Conservation (phyloP, 2,113 vertebrate species). For the Passer domesticus region DNA sequence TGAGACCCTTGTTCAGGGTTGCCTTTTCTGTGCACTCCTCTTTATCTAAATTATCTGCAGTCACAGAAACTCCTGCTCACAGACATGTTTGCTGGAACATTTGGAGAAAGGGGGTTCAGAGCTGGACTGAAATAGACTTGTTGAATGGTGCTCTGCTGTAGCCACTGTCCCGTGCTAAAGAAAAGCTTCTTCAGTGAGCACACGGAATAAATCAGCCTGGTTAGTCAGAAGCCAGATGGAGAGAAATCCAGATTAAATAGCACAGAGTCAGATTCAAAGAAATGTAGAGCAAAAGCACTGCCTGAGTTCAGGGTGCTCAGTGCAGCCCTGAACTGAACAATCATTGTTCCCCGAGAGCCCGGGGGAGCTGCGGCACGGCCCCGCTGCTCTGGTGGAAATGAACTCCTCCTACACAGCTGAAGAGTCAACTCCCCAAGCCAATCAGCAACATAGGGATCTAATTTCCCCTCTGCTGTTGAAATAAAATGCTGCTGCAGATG, state of each 20-base stretch:
- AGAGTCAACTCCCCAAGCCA: slow-evolving; percentile 38
- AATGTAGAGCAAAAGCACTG: not conserved
- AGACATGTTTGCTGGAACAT: not conserved
- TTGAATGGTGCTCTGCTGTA: not conserved
- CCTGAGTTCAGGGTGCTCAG: not conserved
- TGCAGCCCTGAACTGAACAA: not conserved
- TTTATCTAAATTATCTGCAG: not conserved
- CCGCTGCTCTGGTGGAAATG: not conserved
- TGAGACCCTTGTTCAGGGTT: not conserved
- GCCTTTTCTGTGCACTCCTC: not conserved
- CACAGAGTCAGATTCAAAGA: slow-evolving; percentile 17
- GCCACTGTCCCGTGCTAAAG: not conserved
- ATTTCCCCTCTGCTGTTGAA: slow-evolving; percentile 58
- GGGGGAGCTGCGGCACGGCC: not conserved
- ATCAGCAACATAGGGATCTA: slow-evolving; percentile 26
- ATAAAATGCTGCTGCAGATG: slow-evolving; percentile 58
- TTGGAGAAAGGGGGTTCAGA: not conserved
- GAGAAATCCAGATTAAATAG: slow-evolving; percentile 45
- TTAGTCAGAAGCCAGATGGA: slow-evolving; percentile 36
- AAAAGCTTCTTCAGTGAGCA: not conserved
- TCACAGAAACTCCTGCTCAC: not conserved
- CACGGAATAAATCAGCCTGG: not conserved
- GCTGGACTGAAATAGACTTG: not conserved
- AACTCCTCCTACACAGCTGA: slow-evolving; percentile 16
- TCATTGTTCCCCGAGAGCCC: not conserved